Evolutionary conservation across 1,140 invertebrate species (phyloP).

Genomic region (Leptinotarsa lineolata): DNA sequence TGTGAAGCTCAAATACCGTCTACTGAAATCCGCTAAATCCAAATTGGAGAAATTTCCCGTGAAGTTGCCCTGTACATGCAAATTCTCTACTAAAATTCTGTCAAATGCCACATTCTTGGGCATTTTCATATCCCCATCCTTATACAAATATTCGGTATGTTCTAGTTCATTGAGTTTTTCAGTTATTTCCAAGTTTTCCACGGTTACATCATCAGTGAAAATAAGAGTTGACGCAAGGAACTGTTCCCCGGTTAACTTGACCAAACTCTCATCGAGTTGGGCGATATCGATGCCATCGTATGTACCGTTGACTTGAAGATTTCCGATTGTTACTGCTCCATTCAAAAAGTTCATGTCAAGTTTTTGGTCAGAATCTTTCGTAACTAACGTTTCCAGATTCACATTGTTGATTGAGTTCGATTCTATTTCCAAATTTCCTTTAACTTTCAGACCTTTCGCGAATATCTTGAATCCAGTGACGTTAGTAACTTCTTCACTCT

Average conservation of each 20-base stretch:
- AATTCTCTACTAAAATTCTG: constrained; percentile 37
- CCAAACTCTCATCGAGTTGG: constrained; percentile 49
- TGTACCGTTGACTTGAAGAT: constrained; percentile 47
- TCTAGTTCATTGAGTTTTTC: constrained; percentile 44
- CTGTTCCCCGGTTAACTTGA: constrained; percentile 53
- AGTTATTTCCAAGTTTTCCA: constrained; percentile 43
- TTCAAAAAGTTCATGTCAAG: constrained; percentile 50
- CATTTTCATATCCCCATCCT: constrained; percentile 31
- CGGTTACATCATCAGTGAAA: constrained; percentile 47
- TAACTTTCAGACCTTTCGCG: constrained; percentile 46
- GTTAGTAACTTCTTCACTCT: constrained; percentile 46
- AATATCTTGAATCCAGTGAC: constrained; percentile 56
- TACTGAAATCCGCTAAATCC: constrained; percentile 43
- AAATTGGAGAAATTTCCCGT: constrained; percentile 41
- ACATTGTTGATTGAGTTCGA: constrained; percentile 55
- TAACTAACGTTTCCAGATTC: constrained; percentile 54
- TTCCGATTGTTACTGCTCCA: constrained; percentile 56
- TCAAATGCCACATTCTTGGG: constrained; percentile 31
- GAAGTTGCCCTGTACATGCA: constrained; percentile 44
- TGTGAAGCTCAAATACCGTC: constrained; percentile 44
- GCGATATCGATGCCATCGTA: constrained; percentile 55
- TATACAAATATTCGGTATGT: constrained; percentile 37
- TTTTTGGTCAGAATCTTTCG: constrained; percentile 54
- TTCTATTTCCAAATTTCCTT: constrained; percentile 47
- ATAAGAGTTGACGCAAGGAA: constrained; percentile 44